Evolutionary conservation across 2,797 vertebrate species (phyloP).

Genomic region (Lepilemur ruficaudatus): DNA sequence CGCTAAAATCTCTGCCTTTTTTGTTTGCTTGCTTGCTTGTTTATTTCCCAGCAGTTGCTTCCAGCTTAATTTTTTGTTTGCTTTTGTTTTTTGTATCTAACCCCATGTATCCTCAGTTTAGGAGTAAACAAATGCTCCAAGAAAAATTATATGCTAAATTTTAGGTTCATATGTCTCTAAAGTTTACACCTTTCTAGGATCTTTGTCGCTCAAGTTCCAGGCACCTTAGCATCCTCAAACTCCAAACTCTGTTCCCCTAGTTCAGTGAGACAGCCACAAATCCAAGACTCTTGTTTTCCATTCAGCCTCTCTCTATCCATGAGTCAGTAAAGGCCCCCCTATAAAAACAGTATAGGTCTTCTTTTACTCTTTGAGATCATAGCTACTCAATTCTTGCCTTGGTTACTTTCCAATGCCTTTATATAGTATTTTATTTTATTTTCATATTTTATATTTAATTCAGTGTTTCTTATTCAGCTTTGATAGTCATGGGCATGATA

Average conservation of each 20-base stretch:
- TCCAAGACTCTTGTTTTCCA: background rate
- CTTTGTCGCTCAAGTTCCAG: background rate
- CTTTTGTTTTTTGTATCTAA: background rate
- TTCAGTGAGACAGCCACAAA: background rate
- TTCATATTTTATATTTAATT: background rate
- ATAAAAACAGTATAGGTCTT: background rate
- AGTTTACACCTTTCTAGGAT: background rate
- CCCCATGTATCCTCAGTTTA: background rate
- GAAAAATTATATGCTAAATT: background rate
- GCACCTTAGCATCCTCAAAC: background rate
- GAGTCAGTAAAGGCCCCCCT: background rate
- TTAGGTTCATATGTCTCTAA: background rate
- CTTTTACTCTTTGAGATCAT: background rate
- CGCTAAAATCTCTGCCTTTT: background rate
- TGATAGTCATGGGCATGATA: background rate
- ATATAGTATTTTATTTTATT: background rate
- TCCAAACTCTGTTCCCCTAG: background rate
- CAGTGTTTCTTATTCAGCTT: background rate
- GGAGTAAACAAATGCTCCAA: background rate
- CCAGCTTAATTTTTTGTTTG: background rate
- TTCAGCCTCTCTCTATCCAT: background rate
- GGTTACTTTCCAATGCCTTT: background rate
- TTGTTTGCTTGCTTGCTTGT: no score
- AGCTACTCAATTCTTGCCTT: background rate
- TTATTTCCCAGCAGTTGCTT: background rate